Evolutionary conservation across 2,888 invertebrate genomes (phyloP).

Genomic region (Bombylius discolor): DNA sequence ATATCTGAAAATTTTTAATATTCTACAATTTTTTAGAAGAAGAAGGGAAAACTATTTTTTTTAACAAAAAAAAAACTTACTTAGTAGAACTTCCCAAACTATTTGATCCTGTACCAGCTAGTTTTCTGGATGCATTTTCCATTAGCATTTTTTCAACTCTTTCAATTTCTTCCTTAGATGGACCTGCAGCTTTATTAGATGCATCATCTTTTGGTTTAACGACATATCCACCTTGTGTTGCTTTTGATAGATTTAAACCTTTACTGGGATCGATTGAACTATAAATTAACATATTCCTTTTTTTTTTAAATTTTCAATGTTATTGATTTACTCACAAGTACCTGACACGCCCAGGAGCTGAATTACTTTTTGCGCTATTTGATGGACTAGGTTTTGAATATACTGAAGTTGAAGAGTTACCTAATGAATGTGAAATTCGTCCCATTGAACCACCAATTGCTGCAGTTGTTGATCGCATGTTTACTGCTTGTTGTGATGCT

Average conservation of each 20-base stretch:
- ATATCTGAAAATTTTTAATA: slow-evolving; percentile 21
- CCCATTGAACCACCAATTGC: slow-evolving; percentile 23
- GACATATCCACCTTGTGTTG: slow-evolving; percentile 46
- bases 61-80: slow-evolving; percentile 16
- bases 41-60: neutral
- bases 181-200: slow-evolving; percentile 50
- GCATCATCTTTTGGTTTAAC: slow-evolving; percentile 54
- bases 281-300: neutral
- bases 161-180: slow-evolving; percentile 45
- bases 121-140: slow-evolving; percentile 30
- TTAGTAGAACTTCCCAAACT: slow-evolving; percentile 39
- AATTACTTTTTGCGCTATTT: slow-evolving; percentile 37
- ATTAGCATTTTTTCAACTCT: slow-evolving; percentile 44
- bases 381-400: slow-evolving; percentile 37
- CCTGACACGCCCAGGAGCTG: slow-evolving; percentile 36
- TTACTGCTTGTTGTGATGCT: slow-evolving; percentile 16
- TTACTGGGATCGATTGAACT: slow-evolving; percentile 37
- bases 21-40: neutral
- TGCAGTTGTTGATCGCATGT: neutral
- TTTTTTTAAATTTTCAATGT: neutral
- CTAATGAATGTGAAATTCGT: slow-evolving; percentile 34
- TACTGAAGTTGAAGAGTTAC: slow-evolving; percentile 36
- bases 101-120: slow-evolving; percentile 37
- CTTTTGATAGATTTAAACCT: slow-evolving; percentile 35
- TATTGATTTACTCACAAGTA: slow-evolving; percentile 18